These are phyloP conservation scores for Orthosia gothica DNA, from an alignment of 2,888 invertebrate species.

Conservation along the genomic window DNA sequence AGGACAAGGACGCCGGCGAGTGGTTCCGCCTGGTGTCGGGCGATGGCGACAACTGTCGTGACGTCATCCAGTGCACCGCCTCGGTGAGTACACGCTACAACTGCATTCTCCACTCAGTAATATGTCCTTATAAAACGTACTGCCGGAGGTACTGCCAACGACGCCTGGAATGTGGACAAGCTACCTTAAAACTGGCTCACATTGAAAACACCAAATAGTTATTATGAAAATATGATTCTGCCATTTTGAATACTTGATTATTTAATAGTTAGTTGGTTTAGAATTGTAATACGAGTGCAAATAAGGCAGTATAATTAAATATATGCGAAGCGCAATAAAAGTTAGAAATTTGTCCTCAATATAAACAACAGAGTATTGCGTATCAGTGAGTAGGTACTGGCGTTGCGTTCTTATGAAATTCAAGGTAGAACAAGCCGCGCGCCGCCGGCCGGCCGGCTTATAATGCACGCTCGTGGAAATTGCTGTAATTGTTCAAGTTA, in stretches of 20 bases:
- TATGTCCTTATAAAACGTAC: constrained; percentile 44
- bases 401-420: constrained; percentile 64
- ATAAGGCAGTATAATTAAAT: constrained; percentile 58
- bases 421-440: constrained; percentile 64
- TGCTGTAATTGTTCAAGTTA: constrained; percentile 44
- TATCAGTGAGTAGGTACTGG: constrained; percentile 57
- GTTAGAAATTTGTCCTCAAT: constrained; percentile 71
- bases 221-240: constrained; percentile 51
- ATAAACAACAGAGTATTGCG: constrained; percentile 69
- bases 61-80: constrained; percentile 98
- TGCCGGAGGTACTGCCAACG: constrained; percentile 21
- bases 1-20: constrained; percentile 98
- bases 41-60: constrained; percentile 98
- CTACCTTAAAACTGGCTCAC: constrained; percentile 57
- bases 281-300: constrained; percentile 54
- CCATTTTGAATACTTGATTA: constrained; percentile 55
- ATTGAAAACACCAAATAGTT: constrained; percentile 53
- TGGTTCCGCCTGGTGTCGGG: constrained; percentile 98
- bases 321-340: constrained; percentile 62
- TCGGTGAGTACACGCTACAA: constrained; percentile 92
- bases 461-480: constrained; percentile 43
- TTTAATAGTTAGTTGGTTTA: constrained; percentile 39
- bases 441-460: constrained; percentile 60
- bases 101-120: constrained; percentile 63
- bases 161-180: constrained; percentile 45